Base-by-base conservation (phyloP, 2,797 vertebrate genomes). In the Gambusia yucatana region DNA sequence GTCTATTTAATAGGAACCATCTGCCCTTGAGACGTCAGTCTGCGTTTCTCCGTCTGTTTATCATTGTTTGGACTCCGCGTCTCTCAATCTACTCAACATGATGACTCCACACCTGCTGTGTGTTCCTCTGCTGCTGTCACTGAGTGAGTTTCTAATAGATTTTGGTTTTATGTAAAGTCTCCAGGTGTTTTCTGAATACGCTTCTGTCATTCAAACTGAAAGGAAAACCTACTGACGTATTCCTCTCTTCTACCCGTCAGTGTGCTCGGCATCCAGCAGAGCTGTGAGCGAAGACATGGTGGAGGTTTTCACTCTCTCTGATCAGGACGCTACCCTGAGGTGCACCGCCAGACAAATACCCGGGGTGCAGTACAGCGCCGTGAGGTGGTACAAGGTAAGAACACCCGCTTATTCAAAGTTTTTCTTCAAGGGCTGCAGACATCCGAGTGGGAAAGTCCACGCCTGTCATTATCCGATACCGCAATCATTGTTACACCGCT, bases 361-460 rank as follows among this genome's bases (percentile, higher is more conserved):
- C 0, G 92, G 89, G 0, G 91, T 96, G 8, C 59, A 46, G 55
- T 95, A 95, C 80, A 33, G 55, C 0, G 55, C 79, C 0, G 77
- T 94, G 20, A 90, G 57, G 20, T 96, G 95, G 95, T 95, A 94
- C 77, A 94, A 93, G 92, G 95, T 96, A 82, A 77, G 41, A 55
- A 33, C 13, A 28, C 1, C 22, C 3, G 20, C 14, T 41, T 28
- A 13, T 25, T 65, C 52, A 10, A 22, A 55, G 8, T 4, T 47
- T 25, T 43, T 30, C 39, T 71, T 33, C 6, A 22, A 25, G 30
- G 1, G 39, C 65, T n/a, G 41, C 25, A 70, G 4, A 25, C 11
- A 4, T 8, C 8, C 9, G 22, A 41, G 36, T 1, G 9, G 36
- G 8, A 17, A 41, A 25, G 25, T 5, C 4, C 36, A 67, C 10